Evolutionary conservation across 2,113 vertebrate genomes (phyloP), one percentile per base, ranked within the genome.

Genomic region (Sitta europaea): DNA sequence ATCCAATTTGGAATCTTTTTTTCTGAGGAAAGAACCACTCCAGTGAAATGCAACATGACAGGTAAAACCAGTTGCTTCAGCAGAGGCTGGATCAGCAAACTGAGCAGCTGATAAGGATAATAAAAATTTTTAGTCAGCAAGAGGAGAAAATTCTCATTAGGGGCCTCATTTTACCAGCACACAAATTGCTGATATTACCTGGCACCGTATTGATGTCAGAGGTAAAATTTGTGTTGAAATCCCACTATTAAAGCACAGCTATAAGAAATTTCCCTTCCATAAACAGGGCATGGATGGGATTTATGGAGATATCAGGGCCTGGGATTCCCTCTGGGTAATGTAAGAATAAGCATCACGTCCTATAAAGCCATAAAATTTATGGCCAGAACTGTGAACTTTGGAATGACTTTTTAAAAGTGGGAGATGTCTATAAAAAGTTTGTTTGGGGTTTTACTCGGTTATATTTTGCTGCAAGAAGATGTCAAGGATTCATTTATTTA

Each of bases 161-260:
- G 25, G 35, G 35, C 59, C 43, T 73, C 59, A 63, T 55, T 55
- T 33, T 55, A 22, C 15, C 28, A 31, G 53, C 55, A 88, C 24
- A 54, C n/a, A 38, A 94, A 84, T 45, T 62, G 27, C 51, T 80
- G 7, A 3, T 36, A 36, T 48, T 38, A 24, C 70, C 38, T 24
- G 43, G 51, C 9, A 24, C n/a, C 20, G 38, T 2, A 2, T 6
- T 68, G 36, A 62, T 63, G 71, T 33, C 51, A 42, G 38, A 88
- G 20, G 9, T 11, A 12, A 47, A 61, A 48, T 72, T 59, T 36
- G 13, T 43, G 9, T 14, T 22, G 42, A 90, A 76, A 83, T 66
- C 27, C 10, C 62, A 24, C 9, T 4, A 35, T 20, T 3, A 1
- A 91, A 68, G 14, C 3, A 1, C 1, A 1, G 33, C 12, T 50